Conservation (phyloP, 2,113 vertebrate genomes). For the Mirza zaza region DNA sequence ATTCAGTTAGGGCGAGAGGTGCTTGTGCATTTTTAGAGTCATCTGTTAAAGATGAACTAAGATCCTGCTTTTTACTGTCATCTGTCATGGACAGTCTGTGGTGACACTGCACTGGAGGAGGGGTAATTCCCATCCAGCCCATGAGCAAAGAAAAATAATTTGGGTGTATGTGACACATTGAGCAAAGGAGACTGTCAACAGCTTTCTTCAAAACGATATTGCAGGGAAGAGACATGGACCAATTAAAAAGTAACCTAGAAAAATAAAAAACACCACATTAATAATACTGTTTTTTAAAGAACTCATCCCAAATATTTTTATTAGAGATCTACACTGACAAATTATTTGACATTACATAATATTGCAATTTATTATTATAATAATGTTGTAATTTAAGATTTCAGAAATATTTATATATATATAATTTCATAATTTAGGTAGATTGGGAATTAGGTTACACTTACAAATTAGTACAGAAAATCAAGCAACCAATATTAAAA, state of each 20-base stretch:
- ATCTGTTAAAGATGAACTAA: conserved; percentile 92
- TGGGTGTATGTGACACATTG: conserved; percentile 98
- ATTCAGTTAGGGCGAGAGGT: conserved; percentile 92
- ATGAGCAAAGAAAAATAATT: conserved; percentile 97
- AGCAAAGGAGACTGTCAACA: conserved; percentile 97
- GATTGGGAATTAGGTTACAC: neutral
- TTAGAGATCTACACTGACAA: neutral
- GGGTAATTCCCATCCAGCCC: conserved; percentile 97
- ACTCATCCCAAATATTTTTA: conserved; percentile 22
- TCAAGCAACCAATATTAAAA: neutral
- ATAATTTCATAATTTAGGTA: neutral
- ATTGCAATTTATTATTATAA: neutral
- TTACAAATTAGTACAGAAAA: conserved; percentile 4
- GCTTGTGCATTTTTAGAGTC: conserved; percentile 96
- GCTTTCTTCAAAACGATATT: conserved; percentile 98
- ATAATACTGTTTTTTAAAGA: neutral
- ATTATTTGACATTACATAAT: neutral
- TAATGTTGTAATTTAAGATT: neutral
- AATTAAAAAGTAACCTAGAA: conserved; percentile 93
- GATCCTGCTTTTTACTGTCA: conserved; percentile 97
- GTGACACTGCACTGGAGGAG: conserved; percentile 91
- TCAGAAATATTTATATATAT: neutral
- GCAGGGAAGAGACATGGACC: conserved; percentile 98
- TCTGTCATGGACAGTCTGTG: conserved; percentile 96
- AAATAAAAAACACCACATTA: conserved; percentile 53